Conservation (phyloP, 2,113 vertebrate species). For the Leiothrix lutea region DNA sequence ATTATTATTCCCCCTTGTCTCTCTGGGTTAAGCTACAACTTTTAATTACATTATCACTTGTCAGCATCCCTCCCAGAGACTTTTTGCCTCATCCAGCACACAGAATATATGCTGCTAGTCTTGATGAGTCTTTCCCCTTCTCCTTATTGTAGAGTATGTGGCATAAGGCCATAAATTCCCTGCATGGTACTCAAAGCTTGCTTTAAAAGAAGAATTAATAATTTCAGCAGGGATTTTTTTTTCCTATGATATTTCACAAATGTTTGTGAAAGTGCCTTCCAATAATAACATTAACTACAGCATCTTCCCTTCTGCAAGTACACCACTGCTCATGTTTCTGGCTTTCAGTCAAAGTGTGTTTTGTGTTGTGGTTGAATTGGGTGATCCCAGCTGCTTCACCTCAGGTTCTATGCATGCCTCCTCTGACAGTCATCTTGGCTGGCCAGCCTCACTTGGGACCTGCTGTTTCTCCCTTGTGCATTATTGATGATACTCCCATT, state of each 20-base stretch:
- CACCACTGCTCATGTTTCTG: neutral
- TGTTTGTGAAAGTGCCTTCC: conserved; percentile 12
- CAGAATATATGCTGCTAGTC: neutral
- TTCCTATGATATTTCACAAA: neutral
- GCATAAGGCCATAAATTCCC: neutral
- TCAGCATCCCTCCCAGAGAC: conserved; percentile 23
- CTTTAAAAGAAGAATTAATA: conserved; percentile 14
- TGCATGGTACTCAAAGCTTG: neutral
- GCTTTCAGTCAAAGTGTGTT: neutral
- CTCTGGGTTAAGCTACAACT: neutral
- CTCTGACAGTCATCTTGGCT: neutral
- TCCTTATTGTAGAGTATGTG: neutral
- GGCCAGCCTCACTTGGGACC: neutral
- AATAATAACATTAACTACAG: neutral
- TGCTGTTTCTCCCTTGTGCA: fast-evolving
- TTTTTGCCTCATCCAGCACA: neutral
- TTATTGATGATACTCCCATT: neutral
- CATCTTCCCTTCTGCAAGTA: neutral
- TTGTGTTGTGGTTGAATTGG: neutral
- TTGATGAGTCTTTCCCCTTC: neutral
- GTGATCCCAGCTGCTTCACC: neutral
- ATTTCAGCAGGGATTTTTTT: neutral
- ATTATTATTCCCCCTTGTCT: neutral
- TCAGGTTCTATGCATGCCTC: neutral
- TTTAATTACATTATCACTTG: neutral